These are phyloP conservation scores for Synanthedon andrenaeformis DNA, from an alignment of 2,888 invertebrate species.

Conservation along the genomic window DNA sequence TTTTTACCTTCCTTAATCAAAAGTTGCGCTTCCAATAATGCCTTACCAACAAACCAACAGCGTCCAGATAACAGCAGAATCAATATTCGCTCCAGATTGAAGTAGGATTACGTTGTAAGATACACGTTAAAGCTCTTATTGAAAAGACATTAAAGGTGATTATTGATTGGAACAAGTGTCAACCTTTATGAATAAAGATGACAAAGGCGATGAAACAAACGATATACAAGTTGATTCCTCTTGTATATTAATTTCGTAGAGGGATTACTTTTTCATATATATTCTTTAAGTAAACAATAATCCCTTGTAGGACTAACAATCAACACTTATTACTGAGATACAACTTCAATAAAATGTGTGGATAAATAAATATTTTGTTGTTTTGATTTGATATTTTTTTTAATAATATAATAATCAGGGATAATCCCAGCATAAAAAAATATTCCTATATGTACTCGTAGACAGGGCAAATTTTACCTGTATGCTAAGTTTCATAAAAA, in stretches of 20 bases:
- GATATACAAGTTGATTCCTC: background rate
- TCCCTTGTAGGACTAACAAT: no score
- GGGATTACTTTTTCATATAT: background rate
- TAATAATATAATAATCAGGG: no score
- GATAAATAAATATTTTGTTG: no score
- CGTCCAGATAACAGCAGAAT: background rate
- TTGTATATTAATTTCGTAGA: background rate
- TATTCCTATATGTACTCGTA: no score
- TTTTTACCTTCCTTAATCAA: background rate
- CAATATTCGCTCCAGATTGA: background rate
- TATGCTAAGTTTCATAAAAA: no score
- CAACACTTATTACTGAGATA: no score
- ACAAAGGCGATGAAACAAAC: background rate
- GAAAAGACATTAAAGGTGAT: background rate
- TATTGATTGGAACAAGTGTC: background rate
- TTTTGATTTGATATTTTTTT: no score
- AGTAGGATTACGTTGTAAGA: background rate
- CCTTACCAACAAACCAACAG: background rate
- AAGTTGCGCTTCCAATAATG: background rate
- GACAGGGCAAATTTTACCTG: no score
- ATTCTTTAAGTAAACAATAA: no score
- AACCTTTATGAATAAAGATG: background rate
- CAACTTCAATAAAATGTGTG: no score
- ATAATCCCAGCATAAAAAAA: no score
- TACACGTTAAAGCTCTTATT: background rate